A percentile compares a stretch with the other conserved stretches of the same genome.
Conservation (phyloP, 2,888 invertebrate genomes). For the Drosophila helvetica region DNA sequence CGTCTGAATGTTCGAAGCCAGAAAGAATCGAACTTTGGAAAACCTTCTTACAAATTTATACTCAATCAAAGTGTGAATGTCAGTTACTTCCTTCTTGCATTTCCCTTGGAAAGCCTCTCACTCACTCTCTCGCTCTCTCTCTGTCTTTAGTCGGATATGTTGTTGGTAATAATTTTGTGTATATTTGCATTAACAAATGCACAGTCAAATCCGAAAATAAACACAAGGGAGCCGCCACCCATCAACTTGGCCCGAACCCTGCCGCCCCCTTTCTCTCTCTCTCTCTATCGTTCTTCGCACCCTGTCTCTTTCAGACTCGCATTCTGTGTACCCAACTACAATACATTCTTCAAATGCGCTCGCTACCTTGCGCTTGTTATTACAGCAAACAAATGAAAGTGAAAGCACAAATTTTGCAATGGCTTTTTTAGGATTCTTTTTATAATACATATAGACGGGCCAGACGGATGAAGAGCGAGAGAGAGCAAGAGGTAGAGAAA, state of each 20-base stretch:
- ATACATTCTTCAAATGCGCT: conserved; percentile 71
- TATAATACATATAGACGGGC: conserved; percentile 42
- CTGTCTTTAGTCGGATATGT: not conserved
- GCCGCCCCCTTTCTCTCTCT: conserved; percentile 1
- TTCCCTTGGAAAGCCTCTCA: not conserved
- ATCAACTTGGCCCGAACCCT: conserved; percentile 7
- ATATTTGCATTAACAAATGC: conserved; percentile 55
- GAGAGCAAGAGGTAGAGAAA: conserved; percentile 6
- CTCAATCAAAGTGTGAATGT: conserved; percentile 29
- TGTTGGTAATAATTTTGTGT: conserved; percentile 35
- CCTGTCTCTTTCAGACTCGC: conserved; percentile 56
- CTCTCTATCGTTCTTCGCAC: not conserved
- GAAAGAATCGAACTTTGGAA: not conserved
- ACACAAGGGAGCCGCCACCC: conserved; percentile 34
- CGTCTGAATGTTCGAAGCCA: too few relatives aligned
- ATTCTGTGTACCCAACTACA: conserved; percentile 63
- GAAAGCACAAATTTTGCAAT: conserved; percentile 77
- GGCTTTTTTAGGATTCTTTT: conserved; percentile 52
- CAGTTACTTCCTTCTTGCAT: conserved; percentile 23
- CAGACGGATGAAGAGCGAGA: conserved; percentile 23
- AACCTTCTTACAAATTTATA: not conserved
- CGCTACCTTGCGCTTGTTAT: conserved; percentile 71
- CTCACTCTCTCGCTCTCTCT: too few relatives aligned
- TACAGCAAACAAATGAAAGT: conserved; percentile 78
- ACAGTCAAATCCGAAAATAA: conserved; percentile 54